These are phyloP conservation scores for Pygocentrus nattereri DNA, from an alignment of 2,797 vertebrate genomes.

Conservation along the genomic window DNA sequence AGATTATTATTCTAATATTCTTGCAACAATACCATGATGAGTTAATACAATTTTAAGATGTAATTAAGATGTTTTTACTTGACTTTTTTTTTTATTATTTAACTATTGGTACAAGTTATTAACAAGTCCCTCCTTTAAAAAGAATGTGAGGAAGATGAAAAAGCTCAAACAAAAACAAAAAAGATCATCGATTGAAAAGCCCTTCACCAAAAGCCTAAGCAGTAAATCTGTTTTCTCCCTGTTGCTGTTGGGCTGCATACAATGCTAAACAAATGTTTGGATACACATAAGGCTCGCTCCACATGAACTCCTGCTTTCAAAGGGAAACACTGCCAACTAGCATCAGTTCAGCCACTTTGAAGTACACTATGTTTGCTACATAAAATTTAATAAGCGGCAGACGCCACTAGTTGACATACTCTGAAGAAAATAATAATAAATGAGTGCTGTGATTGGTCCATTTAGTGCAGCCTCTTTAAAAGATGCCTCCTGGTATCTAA, in stretches of 20 bases:
- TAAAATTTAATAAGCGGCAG: constrained; percentile 61
- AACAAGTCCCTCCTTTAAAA: not conserved
- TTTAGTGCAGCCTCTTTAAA: constrained; percentile 31
- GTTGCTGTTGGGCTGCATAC: constrained; percentile 31
- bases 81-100: not conserved
- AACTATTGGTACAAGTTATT: not conserved
- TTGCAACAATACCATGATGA: too few species aligned
- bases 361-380: constrained; percentile 50
- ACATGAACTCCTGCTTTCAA: constrained; percentile 38
- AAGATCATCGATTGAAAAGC: not conserved
- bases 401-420: constrained; percentile 44
- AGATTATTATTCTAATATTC: too few species aligned
- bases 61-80: too few species aligned
- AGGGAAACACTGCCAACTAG: constrained; percentile 21
- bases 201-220: not conserved
- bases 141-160: not conserved
- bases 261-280: constrained; percentile 52
- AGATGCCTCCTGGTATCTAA: constrained; percentile 54
- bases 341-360: constrained; percentile 50
- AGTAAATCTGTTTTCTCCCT: constrained; percentile 12
- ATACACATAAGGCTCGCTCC: constrained; percentile 15
- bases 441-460: constrained; percentile 30
- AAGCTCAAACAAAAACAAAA: not conserved
- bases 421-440: not conserved
- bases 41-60: too few species aligned